A percentile compares a stretch with the other conserved stretches of the same genome.
Evolutionary conservation across 2,888 invertebrate genomes (phyloP).

Genomic region (Tinea trinotella): DNA sequence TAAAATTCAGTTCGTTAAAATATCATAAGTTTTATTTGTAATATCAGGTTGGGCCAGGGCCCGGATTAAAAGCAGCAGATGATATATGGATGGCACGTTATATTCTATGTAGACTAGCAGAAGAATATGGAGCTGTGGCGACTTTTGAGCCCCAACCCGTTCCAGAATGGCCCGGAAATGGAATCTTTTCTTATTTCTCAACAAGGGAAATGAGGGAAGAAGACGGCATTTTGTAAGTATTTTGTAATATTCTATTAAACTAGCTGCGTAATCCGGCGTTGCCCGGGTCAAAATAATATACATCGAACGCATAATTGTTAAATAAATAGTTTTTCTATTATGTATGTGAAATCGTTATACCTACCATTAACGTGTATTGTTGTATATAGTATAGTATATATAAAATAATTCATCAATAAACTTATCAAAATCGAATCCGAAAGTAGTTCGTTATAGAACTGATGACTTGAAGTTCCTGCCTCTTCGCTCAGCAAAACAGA

Average conservation of each 20-base stretch:
- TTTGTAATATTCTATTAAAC: not conserved
- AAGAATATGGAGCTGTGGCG: conserved; percentile 85
- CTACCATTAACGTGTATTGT: too few relatives aligned
- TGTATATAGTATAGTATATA: too few relatives aligned
- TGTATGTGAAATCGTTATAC: too few relatives aligned
- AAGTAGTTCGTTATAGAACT: too few relatives aligned
- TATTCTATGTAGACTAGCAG: conserved; percentile 86
- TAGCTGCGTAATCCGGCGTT: not conserved
- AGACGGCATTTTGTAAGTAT: conserved; percentile 78
- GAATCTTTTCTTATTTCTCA: conserved; percentile 92
- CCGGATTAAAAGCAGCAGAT: conserved; percentile 85
- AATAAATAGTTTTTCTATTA: too few relatives aligned
- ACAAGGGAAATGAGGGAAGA: conserved; percentile 88
- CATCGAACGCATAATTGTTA: too few relatives aligned
- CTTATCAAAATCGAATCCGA: too few relatives aligned
- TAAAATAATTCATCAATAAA: too few relatives aligned
- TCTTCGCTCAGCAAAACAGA: too few relatives aligned
- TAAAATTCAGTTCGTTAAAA: too few relatives aligned
- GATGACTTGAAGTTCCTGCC: too few relatives aligned
- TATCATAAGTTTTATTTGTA: conserved; percentile 34
- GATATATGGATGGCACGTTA: conserved; percentile 92
- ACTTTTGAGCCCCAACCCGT: conserved; percentile 80
- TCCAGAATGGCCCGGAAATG: conserved; percentile 92
- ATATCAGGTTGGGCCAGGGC: conserved; percentile 88
- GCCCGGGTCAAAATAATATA: too few relatives aligned